Evolutionary conservation across 1,140 invertebrate genomes (phyloP), one percentile per base, ranked within the genome.

Genomic region (Ceratina japonica): DNA sequence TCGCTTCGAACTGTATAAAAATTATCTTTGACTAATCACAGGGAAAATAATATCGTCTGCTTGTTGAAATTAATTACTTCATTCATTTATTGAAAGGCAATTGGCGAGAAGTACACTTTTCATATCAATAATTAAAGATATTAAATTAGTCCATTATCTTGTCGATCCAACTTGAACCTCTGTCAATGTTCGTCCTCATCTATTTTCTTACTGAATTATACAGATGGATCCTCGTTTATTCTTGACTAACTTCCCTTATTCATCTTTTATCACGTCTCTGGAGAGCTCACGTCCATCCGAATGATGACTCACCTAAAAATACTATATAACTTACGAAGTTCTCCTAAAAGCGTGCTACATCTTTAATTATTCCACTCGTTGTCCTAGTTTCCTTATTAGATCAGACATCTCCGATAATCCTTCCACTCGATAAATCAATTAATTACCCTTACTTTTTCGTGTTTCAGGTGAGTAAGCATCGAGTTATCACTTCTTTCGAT

Each of bases 401-500:
- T 24, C n/a, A 22, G 44, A 70, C 56, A 61, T n/a, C n/a, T n/a
- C n/a, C n/a, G n/a, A n/a, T n/a, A n/a, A n/a, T n/a, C n/a, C 8
- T 22, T 49, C 10, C 8, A 4, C 31, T 15, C 62, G 74, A 61
- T 83, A 82, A 80, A 81, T 87, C 74, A 70, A 87, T 84, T 84
- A 86, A 81, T 80, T 13, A 24, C 54, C 37, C 1, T 54, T 37
- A 80, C 49, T 80, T 84, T 84, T 84, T 82, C 56, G 51, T 87
- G 79, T 89, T 88, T 73, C 88, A 88, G 81, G 81, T 88, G 75
- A 88, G 87, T 87, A 85, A 82, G 77, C 83, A 65, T 80, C 62
- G 64, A 27, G 54, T 81, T 73, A 73, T 37, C 64, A 66, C 44
- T 68, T 80, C n/a, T 73, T 82, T 66, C 82, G 80, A 80, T 69